Evolutionary conservation across 2,888 invertebrate genomes (phyloP), one percentile per base, ranked within the genome.

Genomic region (Xanthia togata): DNA sequence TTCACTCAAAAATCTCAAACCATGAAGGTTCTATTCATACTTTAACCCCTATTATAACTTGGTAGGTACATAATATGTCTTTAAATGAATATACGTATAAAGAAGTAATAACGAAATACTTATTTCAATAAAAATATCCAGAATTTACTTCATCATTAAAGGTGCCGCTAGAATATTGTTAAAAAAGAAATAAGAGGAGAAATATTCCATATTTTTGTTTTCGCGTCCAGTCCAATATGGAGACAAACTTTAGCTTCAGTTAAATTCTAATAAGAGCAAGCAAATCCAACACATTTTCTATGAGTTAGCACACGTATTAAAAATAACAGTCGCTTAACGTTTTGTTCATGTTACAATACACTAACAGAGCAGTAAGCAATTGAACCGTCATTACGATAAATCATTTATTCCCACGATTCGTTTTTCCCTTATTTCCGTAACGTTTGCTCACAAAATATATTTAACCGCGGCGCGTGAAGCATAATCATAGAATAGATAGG

Each of bases 371-470:
- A 63, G 70, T 65, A 53, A 68, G 73, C 81, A 85, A 87, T 85
- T 83, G 83, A 78, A 70, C 72, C 63, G 83, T 71, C 69, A 73
- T 83, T 72, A 75, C 71, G 53, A 74, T 86, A 74, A 86, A 79
- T 79, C 87, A 74, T 76, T 71, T 64, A 64, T 76, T 70, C 69
- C 23, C 73, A 73, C 64, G 62, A 68, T 75, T 64, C 73, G 67
- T 57, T 83, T 74, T 75, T 57, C 70, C 60, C 41, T 74, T 60
- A 74, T 73, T 73, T 62, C 70, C 67, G 68, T 63, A 84, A 74
- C 64, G 73, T 84, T 79, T 70, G 62, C 62, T 79, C 53, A 73
- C 70, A 73, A 83, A 83, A 86, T 84, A 68, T 75, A 73, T 75
- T 87, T 74, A 70, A 87, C 79, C 62, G 69, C 4, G 75, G 72